These are phyloP conservation scores for Ichneumoninae sp. DNA, from an alignment of 2,888 invertebrate species.

Conservation along the genomic window DNA sequence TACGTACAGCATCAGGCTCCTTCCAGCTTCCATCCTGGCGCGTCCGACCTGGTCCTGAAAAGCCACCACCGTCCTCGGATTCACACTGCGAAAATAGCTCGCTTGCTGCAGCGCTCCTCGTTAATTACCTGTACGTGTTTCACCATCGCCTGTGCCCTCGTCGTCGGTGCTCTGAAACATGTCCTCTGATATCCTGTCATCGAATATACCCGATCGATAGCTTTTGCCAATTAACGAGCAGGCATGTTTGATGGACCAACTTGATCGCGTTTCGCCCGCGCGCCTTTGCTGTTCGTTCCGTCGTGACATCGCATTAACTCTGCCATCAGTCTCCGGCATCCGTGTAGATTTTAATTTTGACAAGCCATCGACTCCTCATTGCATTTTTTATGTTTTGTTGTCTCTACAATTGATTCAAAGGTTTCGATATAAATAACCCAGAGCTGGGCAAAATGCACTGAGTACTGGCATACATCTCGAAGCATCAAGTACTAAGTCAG, in stretches of 20 bases:
- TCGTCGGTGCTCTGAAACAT: constrained; percentile 1
- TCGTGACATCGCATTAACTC: background rate
- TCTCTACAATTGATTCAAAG: background rate
- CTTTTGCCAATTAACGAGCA: constrained; percentile 17
- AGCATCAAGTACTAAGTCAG: no score
- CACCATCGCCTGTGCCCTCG: constrained; percentile 17
- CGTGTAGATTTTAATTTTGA: background rate
- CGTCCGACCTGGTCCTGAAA: constrained; percentile 25
- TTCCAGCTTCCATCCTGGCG: constrained; percentile 14
- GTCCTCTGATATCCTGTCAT: constrained; percentile 34
- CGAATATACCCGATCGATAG: constrained; percentile 25
- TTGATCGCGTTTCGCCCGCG: background rate
- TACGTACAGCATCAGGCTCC: constrained; percentile 23
- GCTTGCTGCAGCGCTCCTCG: constrained; percentile 35
- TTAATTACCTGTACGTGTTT: constrained; percentile 48
- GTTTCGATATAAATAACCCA: no score
- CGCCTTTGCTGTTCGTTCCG: background rate
- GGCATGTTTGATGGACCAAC: constrained; percentile 13
- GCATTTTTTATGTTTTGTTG: background rate
- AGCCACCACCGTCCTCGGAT: constrained; percentile 22
- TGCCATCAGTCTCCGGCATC: background rate
- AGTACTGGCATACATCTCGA: no score
- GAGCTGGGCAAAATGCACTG: no score
- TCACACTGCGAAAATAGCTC: constrained; percentile 25
- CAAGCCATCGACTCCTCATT: background rate